These are phyloP conservation scores for Heliconius melpomene DNA, from an alignment of 1,140 invertebrate genomes.

Conservation along the genomic window DNA sequence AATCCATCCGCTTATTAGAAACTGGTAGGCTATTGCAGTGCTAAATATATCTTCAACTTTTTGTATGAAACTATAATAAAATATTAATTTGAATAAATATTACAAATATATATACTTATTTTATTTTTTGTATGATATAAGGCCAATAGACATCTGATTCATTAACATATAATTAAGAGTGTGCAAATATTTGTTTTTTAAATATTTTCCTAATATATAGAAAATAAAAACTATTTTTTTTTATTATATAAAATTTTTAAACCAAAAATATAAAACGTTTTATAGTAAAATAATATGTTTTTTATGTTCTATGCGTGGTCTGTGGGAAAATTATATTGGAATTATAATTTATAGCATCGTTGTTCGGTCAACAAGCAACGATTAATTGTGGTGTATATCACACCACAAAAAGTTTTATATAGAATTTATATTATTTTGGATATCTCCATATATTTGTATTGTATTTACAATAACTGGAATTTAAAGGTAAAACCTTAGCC, in stretches of 20 bases:
- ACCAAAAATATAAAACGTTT: no score
- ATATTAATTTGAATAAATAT: background rate
- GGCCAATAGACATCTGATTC: no score
- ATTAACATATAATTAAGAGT: no score
- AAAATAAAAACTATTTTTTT: no score
- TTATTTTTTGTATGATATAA: no score
- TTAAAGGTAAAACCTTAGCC: background rate
- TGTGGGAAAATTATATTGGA: background rate
- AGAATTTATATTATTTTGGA: background rate
- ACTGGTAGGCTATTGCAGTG: conserved; percentile 52
- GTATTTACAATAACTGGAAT: background rate
- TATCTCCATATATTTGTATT: background rate
- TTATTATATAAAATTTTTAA: no score
- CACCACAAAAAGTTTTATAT: background rate
- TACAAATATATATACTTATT: no score
- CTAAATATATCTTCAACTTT: conserved; percentile 57
- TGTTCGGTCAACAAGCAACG: conserved; percentile 10
- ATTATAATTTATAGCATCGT: conserved; percentile 8
- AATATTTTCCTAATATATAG: no score
- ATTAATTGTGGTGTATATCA: conserved; percentile 7
- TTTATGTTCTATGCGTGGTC: background rate
- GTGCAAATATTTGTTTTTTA: no score
- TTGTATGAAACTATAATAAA: conserved; percentile 50
- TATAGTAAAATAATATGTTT: background rate
- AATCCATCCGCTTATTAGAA: conserved; percentile 60